Conservation (phyloP, 2,797 vertebrate genomes). For the Esox masquinongy region DNA sequence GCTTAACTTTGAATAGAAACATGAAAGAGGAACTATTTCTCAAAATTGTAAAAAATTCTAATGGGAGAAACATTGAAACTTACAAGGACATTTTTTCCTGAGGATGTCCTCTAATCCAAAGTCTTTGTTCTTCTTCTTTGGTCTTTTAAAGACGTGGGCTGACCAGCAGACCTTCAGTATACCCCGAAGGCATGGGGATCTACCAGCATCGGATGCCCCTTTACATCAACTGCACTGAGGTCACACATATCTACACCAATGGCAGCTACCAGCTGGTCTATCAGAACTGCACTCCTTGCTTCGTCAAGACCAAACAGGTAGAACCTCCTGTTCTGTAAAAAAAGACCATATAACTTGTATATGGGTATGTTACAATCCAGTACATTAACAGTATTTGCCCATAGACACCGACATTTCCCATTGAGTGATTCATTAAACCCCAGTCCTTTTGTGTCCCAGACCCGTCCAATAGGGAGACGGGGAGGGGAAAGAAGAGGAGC, state of each 20-base stretch:
- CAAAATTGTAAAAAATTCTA: not conserved
- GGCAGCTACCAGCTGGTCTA: constrained; percentile 81
- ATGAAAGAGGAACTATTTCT: not conserved
- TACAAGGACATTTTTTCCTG: not conserved
- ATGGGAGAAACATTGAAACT: not conserved
- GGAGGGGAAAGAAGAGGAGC: constrained; percentile 44
- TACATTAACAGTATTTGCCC: not conserved
- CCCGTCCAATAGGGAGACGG: constrained; percentile 54
- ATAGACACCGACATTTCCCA: not conserved
- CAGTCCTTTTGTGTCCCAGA: constrained; percentile 44
- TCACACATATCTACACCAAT: constrained; percentile 78
- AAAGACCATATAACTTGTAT: not conserved
- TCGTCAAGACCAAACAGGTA: constrained; percentile 69
- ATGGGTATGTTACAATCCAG: not conserved
- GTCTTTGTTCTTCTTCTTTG: constrained; percentile 7
- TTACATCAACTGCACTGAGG: constrained; percentile 80
- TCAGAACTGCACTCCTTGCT: constrained; percentile 78
- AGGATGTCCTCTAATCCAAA: not conserved
- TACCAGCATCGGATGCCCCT: constrained; percentile 72
- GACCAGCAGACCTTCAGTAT: constrained; percentile 39
- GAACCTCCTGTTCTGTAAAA: not conserved
- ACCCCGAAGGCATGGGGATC: constrained; percentile 49
- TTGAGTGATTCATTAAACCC: not conserved
- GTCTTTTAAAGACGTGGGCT: constrained; percentile 42
- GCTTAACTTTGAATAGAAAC: constrained; percentile 2